phyloP scores from a whole-genome alignment of 2,888 invertebrate species.

The Heliconius ismenius region DNA sequence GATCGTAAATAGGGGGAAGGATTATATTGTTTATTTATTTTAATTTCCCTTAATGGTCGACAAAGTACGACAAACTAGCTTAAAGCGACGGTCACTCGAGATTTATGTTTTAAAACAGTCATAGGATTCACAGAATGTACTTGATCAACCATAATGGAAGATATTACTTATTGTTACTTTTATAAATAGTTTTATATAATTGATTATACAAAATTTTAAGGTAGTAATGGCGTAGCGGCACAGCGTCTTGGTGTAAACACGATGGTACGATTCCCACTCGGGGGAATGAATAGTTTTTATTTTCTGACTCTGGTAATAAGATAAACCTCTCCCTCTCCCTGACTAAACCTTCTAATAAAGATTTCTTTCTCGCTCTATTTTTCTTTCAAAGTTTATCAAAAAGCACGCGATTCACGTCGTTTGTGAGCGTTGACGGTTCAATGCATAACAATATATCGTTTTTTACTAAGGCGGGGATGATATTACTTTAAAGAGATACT shows the following conservation, averaged over 20 bases:
- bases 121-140: background rate
- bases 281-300: no score
- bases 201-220: no score
- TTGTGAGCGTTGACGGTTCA: conserved; percentile 8
- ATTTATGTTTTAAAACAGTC: background rate
- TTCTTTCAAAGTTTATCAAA: background rate
- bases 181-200: background rate
- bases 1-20: no score
- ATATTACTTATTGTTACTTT: background rate
- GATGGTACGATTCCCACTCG: no score
- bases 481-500: conserved; percentile 9
- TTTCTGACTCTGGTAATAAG: no score
- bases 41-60: no score
- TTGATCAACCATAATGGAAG: background rate
- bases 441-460: conserved; percentile 16
- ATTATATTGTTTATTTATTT: no score
- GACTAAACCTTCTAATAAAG: no score
- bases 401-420: background rate
- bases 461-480: conserved; percentile 9
- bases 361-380: background rate
- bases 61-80: background rate
- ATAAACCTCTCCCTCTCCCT: no score
- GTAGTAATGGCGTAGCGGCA: no score
- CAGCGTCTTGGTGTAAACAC: no score
- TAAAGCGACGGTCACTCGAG: background rate